Evolutionary conservation across 1,140 invertebrate species (phyloP).

Genomic region (Orchestia grillus): DNA sequence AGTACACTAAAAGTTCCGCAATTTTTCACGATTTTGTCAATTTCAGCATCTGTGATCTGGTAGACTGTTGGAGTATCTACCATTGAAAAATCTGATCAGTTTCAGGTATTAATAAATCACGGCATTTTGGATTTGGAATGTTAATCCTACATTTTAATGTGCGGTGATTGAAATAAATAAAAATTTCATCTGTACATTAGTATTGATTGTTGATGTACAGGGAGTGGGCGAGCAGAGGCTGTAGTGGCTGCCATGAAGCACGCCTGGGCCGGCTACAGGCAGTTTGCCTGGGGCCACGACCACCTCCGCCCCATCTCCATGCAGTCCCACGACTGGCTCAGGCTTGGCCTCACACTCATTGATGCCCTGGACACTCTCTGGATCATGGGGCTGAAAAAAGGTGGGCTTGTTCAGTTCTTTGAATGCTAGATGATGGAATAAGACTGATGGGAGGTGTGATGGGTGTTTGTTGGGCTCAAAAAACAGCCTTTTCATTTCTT

Average conservation of each 20-base stretch:
- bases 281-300: slow-evolving; percentile 94
- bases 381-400: slow-evolving; percentile 90
- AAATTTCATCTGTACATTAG: not conserved
- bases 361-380: slow-evolving; percentile 92
- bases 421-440: too few species aligned
- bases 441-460: not conserved
- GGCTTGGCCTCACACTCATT: slow-evolving; percentile 89
- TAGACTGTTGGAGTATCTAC: too few species aligned
- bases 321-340: slow-evolving; percentile 89
- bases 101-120: too few species aligned
- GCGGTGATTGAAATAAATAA: too few species aligned
- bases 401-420: slow-evolving; percentile 73
- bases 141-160: too few species aligned
- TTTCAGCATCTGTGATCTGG: too few species aligned
- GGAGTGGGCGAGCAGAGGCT: slow-evolving; percentile 71
- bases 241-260: slow-evolving; percentile 89
- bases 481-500: not conserved
- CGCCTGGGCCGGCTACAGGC: slow-evolving; percentile 92
- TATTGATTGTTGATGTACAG: slow-evolving; percentile 54
- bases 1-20: too few species aligned
- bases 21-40: too few species aligned
- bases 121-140: too few species aligned
- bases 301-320: slow-evolving; percentile 90
- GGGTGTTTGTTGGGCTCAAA: not conserved
- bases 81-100: too few species aligned